Percentiles rank a stretch among this genome's conserved stretches.
Evolutionary conservation across 1,140 invertebrate species (phyloP).

Genomic region (Spodoptera frugiperda): DNA sequence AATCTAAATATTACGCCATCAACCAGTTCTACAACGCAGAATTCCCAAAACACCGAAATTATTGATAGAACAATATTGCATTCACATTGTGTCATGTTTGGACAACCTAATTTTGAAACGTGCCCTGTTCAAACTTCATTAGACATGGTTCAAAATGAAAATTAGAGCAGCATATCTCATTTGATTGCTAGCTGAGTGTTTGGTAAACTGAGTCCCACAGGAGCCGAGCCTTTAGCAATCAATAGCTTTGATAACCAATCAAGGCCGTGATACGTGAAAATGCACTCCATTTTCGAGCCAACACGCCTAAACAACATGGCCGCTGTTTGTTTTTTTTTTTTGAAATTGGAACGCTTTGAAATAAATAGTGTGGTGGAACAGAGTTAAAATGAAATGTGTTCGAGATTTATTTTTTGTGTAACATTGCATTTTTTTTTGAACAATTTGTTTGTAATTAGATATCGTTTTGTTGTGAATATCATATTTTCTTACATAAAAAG

Average conservation of each 20-base stretch:
- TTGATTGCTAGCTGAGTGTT: background rate
- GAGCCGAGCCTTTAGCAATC: conserved; percentile 7
- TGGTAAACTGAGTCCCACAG: background rate
- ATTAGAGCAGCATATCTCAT: background rate
- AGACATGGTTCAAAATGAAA: conserved; percentile 7
- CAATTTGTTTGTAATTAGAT: conserved; percentile 6
- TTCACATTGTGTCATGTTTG: too few relatives aligned
- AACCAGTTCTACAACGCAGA: too few relatives aligned
- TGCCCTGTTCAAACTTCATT: background rate
- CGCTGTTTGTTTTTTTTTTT: background rate
- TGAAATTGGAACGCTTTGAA: conserved; percentile 20
- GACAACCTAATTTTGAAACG: background rate
- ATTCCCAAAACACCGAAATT: too few relatives aligned
- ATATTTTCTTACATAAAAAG: too few relatives aligned
- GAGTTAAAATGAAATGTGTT: conserved; percentile 3
- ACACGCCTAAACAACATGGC: conserved; percentile 3
- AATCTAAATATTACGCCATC: too few relatives aligned
- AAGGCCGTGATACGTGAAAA: conserved; percentile 11
- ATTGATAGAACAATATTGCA: too few relatives aligned
- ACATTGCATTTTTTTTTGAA: background rate
- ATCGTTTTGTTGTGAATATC: background rate
- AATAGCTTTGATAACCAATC: conserved; percentile 24
- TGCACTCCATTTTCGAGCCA: background rate
- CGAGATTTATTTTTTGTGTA: background rate
- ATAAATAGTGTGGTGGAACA: conserved; percentile 12